Percentiles rank a stretch among this genome's conserved stretches.
These are phyloP conservation scores for Dendroctonus valens DNA, from an alignment of 1,140 invertebrate species.

Conservation along the genomic window DNA sequence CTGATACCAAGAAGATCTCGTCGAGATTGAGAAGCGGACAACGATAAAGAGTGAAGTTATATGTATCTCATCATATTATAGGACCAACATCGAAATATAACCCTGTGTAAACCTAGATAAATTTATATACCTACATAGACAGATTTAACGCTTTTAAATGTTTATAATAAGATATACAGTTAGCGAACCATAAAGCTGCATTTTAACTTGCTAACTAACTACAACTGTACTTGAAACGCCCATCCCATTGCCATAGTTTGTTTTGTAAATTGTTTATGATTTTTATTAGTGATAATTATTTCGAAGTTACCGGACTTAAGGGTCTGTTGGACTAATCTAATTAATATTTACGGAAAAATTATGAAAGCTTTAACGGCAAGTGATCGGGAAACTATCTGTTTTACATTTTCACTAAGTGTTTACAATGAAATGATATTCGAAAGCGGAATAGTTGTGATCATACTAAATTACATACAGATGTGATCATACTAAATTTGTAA, in stretches of 20 bases:
- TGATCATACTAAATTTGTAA: too few relatives aligned
- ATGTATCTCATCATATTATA: slow-evolving; percentile 35
- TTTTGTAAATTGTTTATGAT: too few relatives aligned
- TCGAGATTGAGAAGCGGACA: slow-evolving; percentile 36
- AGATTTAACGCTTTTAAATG: slow-evolving; percentile 40
- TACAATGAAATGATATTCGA: too few relatives aligned
- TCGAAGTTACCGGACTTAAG: too few relatives aligned
- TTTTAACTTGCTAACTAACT: not conserved
- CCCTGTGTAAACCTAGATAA: slow-evolving; percentile 39
- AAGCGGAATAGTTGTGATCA: too few relatives aligned
- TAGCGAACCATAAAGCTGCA: slow-evolving; percentile 6
- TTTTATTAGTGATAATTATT: too few relatives aligned
- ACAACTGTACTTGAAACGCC: not conserved
- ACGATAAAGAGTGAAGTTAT: slow-evolving; percentile 23
- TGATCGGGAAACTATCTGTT: too few relatives aligned
- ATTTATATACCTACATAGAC: slow-evolving; percentile 32
- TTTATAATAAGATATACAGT: slow-evolving; percentile 22
- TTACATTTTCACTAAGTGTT: too few relatives aligned
- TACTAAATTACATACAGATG: too few relatives aligned
- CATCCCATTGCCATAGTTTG: too few relatives aligned
- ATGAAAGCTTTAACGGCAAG: too few relatives aligned
- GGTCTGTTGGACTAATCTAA: too few relatives aligned
- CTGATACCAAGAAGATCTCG: slow-evolving; percentile 28
- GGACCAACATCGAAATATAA: slow-evolving; percentile 44
- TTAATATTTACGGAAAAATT: not conserved